Conservation (phyloP, 2,113 vertebrate genomes). For the Calyptomena viridis region DNA sequence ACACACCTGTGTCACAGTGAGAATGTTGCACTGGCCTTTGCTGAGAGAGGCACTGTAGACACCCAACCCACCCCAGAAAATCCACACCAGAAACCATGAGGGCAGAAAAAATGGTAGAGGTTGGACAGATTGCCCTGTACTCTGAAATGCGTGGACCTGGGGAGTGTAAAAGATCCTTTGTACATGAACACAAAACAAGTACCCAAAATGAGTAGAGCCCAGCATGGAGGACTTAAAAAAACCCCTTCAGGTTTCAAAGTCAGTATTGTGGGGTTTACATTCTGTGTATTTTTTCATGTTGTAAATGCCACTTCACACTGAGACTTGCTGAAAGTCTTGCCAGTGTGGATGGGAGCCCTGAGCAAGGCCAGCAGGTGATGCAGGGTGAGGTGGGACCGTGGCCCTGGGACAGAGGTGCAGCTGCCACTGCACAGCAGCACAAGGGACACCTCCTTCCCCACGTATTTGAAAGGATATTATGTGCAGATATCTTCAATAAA, state of each 20-base stretch:
- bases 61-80: background rate
- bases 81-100: background rate
- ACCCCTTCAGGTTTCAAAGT: background rate
- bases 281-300: background rate
- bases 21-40: background rate
- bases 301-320: background rate
- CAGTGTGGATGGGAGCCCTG: background rate
- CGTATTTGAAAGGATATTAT: background rate
- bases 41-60: background rate
- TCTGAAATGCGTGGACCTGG: background rate
- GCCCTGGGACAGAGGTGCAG: background rate
- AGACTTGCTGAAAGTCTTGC: background rate
- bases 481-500: background rate
- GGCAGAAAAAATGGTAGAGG: background rate
- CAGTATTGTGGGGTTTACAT: background rate
- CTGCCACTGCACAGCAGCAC: rapidly evolving
- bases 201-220: background rate
- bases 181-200: background rate
- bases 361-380: background rate
- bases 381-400: background rate
- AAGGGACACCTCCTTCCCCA: background rate
- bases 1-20: rapidly evolving
- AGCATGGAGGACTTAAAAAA: background rate
- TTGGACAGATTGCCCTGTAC: background rate
- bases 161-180: background rate